These are phyloP conservation scores for Callospermophilus lateralis DNA, from an alignment of 2,113 vertebrate species.

Conservation along the genomic window DNA sequence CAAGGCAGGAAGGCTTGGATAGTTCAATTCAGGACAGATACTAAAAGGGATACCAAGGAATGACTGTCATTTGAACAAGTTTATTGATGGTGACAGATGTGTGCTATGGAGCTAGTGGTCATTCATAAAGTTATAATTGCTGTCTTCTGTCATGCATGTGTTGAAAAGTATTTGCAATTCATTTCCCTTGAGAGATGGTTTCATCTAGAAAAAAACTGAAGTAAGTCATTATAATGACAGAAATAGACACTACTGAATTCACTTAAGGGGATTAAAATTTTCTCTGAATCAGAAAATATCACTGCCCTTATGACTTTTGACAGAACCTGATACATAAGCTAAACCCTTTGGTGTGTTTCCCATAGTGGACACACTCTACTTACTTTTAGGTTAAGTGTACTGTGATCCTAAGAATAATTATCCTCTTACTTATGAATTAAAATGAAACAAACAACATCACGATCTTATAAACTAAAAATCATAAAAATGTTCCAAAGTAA, in stretches of 20 bases:
- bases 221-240: background rate
- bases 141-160: background rate
- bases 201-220: slow-evolving; percentile 44
- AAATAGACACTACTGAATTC: background rate
- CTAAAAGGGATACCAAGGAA: background rate
- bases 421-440: slow-evolving; percentile 38
- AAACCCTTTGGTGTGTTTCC: background rate
- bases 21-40: background rate
- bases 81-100: background rate
- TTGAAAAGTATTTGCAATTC: background rate
- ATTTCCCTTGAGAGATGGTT: slow-evolving; percentile 21
- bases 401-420: slow-evolving; percentile 9
- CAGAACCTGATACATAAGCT: background rate
- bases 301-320: background rate
- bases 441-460: slow-evolving; percentile 51
- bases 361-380: background rate
- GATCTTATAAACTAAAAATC: slow-evolving; percentile 71
- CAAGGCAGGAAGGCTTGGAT: background rate
- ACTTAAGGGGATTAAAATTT: background rate
- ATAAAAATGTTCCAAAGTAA: slow-evolving; percentile 66
- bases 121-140: background rate
- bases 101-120: background rate
- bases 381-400: background rate
- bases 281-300: background rate
- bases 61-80: background rate